A percentile compares a stretch with the other conserved stretches of the same genome.
These are phyloP conservation scores for Trimorus sp. DNA, from an alignment of 2,888 invertebrate genomes.

Conservation along the genomic window DNA sequence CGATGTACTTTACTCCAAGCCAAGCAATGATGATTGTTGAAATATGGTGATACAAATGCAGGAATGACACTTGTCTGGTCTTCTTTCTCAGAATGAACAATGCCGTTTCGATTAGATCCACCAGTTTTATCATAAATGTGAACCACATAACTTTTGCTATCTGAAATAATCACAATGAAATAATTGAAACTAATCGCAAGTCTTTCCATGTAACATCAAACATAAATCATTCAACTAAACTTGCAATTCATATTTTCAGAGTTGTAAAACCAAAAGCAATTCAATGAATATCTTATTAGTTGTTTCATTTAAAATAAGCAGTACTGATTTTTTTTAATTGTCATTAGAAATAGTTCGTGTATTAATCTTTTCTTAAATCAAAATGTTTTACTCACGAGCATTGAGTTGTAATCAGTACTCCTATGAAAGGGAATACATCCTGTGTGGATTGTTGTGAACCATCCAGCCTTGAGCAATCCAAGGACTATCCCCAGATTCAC, in stretches of 20 bases:
- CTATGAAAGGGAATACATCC: conserved; percentile 88
- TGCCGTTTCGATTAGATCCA: conserved; percentile 86
- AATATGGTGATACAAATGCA: conserved; percentile 89
- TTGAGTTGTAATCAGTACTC: conserved; percentile 82
- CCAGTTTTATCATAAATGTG: conserved; percentile 84
- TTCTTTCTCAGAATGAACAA: conserved; percentile 88
- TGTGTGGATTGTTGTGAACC: conserved; percentile 83
- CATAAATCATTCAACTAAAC: too few relatives aligned
- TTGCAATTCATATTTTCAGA: too few relatives aligned
- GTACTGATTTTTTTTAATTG: too few relatives aligned
- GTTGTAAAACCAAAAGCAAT: too few relatives aligned
- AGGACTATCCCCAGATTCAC: conserved; percentile 69
- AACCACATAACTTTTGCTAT: conserved; percentile 82
- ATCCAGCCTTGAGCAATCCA: conserved; percentile 83
- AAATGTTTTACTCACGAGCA: conserved; percentile 20
- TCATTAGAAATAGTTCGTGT: too few relatives aligned
- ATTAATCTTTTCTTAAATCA: neutral
- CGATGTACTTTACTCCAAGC: conserved; percentile 84
- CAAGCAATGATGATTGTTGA: conserved; percentile 84
- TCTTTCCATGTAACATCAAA: too few relatives aligned
- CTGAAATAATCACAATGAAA: too few relatives aligned
- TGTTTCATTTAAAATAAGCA: too few relatives aligned
- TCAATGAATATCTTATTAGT: too few relatives aligned
- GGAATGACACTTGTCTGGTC: conserved; percentile 86
- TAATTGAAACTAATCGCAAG: too few relatives aligned